A percentile compares a stretch with the other conserved stretches of the same genome.
phyloP scores from a whole-genome alignment of 1,140 invertebrate genomes.

The Drosophila bifasciata region DNA sequence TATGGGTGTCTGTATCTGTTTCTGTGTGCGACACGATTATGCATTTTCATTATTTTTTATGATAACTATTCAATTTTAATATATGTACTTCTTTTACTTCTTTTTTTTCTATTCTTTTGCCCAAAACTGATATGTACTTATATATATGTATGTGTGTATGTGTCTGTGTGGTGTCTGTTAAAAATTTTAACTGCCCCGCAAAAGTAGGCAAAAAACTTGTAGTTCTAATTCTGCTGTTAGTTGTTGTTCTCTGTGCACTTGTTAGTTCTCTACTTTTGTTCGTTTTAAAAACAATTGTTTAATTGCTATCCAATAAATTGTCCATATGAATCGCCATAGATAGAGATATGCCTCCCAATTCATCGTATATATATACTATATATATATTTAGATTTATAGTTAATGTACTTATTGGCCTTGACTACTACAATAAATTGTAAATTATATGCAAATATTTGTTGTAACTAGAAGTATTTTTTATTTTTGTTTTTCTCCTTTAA shows the following conservation, averaged over 20 bases:
- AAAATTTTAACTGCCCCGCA: constrained; percentile 61
- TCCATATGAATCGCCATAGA: constrained; percentile 32
- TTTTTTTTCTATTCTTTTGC: constrained; percentile 30
- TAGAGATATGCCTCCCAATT: constrained; percentile 4
- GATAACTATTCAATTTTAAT: no score
- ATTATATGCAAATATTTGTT: constrained; percentile 42
- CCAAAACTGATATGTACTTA: constrained; percentile 78
- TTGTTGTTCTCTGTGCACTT: constrained; percentile 72
- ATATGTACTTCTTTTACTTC: constrained; percentile 17
- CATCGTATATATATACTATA: constrained; percentile 23
- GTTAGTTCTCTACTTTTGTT: constrained; percentile 38
- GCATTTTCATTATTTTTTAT: constrained; percentile 64
- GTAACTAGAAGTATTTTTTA: constrained; percentile 45
- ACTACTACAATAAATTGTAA: constrained; percentile 25
- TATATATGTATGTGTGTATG: constrained; percentile 41
- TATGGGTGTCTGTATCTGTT: neutral
- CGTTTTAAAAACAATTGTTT: constrained; percentile 75
- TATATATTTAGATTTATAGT: constrained; percentile 35
- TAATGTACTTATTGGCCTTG: constrained; percentile 67
- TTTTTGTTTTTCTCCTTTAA: constrained; percentile 44
- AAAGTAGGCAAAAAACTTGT: constrained; percentile 39
- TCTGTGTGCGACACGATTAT: constrained; percentile 63
- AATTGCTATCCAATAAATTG: constrained; percentile 29
- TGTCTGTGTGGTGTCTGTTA: constrained; percentile 26
- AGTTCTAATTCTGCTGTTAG: constrained; percentile 47